phyloP scores from a whole-genome alignment of 2,113 vertebrate species.

The Rhinoptilus africanus region DNA sequence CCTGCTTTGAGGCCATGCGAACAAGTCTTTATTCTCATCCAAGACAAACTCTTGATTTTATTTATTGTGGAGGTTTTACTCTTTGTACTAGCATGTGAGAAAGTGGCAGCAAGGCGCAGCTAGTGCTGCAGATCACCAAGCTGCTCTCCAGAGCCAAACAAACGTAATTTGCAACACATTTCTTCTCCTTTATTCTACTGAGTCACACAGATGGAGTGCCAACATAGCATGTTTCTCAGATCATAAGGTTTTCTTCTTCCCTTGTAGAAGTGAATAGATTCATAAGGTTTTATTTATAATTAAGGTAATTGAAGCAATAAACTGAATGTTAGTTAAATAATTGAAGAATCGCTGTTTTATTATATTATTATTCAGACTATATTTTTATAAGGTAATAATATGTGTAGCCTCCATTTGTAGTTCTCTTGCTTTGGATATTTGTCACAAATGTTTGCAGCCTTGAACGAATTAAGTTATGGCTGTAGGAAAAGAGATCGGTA shows the following conservation, averaged over 20 bases:
- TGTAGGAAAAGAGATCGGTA: background rate
- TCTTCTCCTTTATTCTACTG: conserved; percentile 19
- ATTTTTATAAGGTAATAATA: background rate
- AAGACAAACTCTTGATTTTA: conserved; percentile 24
- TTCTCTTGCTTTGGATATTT: background rate
- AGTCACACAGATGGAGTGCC: conserved; percentile 25
- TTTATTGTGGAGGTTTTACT: conserved; percentile 32
- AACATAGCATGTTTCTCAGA: background rate
- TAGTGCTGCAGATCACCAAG: conserved; percentile 24
- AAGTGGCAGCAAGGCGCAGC: conserved; percentile 27
- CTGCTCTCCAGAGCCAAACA: conserved; percentile 15
- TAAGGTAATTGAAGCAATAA: background rate
- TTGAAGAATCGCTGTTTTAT: background rate
- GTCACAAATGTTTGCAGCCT: background rate
- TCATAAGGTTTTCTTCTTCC: background rate
- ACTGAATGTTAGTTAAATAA: background rate
- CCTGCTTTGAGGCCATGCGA: background rate
- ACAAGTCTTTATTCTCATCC: background rate
- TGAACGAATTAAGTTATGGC: background rate
- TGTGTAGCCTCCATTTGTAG: background rate
- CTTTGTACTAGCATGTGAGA: conserved; percentile 35
- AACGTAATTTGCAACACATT: conserved; percentile 33
- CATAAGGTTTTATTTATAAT: background rate
- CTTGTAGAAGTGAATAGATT: background rate
- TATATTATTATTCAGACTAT: background rate